phyloP scores from a whole-genome alignment of 2,113 vertebrate genomes.

The Coregonus clupeaformis region DNA sequence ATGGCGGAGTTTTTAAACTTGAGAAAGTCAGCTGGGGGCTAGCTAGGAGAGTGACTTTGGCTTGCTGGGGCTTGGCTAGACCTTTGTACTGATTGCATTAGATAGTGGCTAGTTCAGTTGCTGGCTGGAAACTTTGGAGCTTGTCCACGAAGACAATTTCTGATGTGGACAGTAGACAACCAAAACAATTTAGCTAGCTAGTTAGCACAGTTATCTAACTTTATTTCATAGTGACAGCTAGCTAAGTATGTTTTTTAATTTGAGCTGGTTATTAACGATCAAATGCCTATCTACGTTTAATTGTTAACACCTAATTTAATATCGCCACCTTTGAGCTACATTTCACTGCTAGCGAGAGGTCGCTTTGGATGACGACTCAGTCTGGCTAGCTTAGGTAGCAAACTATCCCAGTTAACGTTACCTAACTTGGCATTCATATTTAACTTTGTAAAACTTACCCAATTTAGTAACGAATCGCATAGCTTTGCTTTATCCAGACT shows the following conservation, averaged over 20 bases:
- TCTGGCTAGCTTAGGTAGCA: conserved; percentile 8
- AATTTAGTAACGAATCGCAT: conserved; percentile 82
- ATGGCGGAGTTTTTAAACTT: no score
- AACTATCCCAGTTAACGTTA: neutral
- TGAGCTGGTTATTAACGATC: neutral
- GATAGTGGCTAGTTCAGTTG: no score
- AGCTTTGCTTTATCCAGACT: conserved; percentile 77
- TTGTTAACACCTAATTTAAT: neutral
- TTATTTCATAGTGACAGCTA: neutral
- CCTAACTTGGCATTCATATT: neutral
- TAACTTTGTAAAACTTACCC: conserved; percentile 73
- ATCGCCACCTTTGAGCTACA: neutral
- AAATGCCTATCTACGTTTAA: neutral
- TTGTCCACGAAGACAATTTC: neutral
- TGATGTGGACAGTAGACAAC: neutral
- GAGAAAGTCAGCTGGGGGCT: no score
- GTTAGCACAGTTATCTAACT: no score
- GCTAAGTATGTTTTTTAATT: neutral
- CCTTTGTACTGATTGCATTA: no score
- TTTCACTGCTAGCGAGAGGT: neutral
- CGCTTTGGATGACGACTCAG: neutral
- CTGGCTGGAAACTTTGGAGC: neutral
- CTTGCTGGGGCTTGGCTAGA: no score
- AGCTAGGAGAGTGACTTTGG: no score
- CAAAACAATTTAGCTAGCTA: neutral